Evolutionary conservation across 1,140 invertebrate species (phyloP).

Genomic region (Oryzaephilus surinamensis): DNA sequence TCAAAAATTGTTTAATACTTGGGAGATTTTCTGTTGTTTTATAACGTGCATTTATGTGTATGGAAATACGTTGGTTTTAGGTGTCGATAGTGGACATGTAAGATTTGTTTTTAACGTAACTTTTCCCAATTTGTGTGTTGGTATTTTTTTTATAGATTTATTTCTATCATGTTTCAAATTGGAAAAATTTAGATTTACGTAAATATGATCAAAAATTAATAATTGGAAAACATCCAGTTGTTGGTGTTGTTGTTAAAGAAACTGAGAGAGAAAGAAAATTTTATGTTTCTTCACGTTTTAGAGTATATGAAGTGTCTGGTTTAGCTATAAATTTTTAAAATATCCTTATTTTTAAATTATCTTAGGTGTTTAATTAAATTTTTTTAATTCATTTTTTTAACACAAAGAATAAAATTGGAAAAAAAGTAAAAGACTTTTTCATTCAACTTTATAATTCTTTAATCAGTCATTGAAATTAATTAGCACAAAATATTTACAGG

Average conservation of each 20-base stretch:
- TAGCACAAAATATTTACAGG: slow-evolving; percentile 18
- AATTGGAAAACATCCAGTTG: slow-evolving; percentile 28
- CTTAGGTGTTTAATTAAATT: not conserved
- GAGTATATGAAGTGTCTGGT: slow-evolving; percentile 26
- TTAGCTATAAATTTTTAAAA: slow-evolving; percentile 12
- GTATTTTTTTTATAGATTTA: slow-evolving; percentile 23
- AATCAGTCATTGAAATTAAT: slow-evolving; percentile 17
- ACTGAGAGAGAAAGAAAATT: slow-evolving; percentile 22
- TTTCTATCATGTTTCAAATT: slow-evolving; percentile 26
- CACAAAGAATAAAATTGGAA: slow-evolving; percentile 1
- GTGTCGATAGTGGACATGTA: slow-evolving; percentile 27
- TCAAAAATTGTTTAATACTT: slow-evolving; percentile 32
- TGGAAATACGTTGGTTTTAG: slow-evolving; percentile 31
- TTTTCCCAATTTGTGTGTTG: not conserved
- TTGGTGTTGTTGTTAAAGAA: slow-evolving; percentile 26
- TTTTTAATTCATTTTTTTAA: not conserved
- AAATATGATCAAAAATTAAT: slow-evolving; percentile 24
- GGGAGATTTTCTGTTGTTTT: slow-evolving; percentile 26
- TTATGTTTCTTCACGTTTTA: slow-evolving; percentile 27
- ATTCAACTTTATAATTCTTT: slow-evolving; percentile 2
- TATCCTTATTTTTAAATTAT: not conserved
- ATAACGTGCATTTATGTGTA: slow-evolving; percentile 33
- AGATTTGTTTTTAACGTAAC: slow-evolving; percentile 11
- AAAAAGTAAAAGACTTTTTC: not conserved
- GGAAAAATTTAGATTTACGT: slow-evolving; percentile 28